phyloP scores from a whole-genome alignment of 1,140 invertebrate species.

The Drosophila bocqueti region DNA sequence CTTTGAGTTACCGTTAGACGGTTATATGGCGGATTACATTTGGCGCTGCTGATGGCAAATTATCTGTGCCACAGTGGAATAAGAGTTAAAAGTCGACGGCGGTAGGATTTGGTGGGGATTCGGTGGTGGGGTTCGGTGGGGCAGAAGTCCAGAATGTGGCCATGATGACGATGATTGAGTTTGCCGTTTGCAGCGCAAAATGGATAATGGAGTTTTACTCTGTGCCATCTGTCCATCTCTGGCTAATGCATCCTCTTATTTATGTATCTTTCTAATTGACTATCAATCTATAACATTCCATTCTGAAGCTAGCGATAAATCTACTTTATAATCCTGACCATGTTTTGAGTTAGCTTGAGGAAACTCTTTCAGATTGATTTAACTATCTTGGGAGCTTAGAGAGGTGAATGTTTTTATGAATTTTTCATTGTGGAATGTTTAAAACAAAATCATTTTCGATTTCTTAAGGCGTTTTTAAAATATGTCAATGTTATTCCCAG shows the following conservation, averaged over 20 bases:
- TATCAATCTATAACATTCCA: conserved; percentile 35
- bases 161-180: conserved; percentile 50
- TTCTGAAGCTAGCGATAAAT: conserved; percentile 18
- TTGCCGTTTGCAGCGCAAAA: conserved; percentile 33
- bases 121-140: conserved; percentile 2
- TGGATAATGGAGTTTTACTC: conserved; percentile 33
- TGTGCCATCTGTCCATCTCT: conserved; percentile 34
- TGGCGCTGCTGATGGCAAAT: conserved; percentile 78
- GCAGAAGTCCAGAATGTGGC: conserved; percentile 36
- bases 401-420: not conserved
- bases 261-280: conserved; percentile 46
- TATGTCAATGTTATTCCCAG: too few species aligned
- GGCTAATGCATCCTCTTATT: conserved; percentile 45
- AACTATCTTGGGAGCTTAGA: not conserved
- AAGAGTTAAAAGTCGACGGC: conserved; percentile 16
- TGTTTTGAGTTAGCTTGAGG: not conserved
- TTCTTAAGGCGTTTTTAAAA: too few species aligned
- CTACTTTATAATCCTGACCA: conserved; percentile 25
- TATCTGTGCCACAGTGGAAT: conserved; percentile 62
- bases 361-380: not conserved
- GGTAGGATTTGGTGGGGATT: not conserved
- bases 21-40: conserved; percentile 82
- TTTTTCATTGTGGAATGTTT: not conserved
- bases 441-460: not conserved
- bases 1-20: conserved; percentile 81